Conservation (phyloP, 2,888 invertebrate genomes). For the Cheiracanthium punctorium region DNA sequence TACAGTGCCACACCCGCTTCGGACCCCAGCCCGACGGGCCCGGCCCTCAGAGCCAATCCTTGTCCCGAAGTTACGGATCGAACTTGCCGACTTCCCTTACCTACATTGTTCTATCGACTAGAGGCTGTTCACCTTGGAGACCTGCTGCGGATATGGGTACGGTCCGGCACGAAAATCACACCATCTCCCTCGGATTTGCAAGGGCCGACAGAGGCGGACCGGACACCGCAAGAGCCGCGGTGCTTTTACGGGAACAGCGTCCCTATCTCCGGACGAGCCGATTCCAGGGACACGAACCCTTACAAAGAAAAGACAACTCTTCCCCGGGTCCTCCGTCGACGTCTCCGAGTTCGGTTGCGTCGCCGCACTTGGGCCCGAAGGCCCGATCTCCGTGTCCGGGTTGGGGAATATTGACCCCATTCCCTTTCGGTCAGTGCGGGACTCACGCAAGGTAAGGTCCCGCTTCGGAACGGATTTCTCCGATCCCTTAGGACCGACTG, state of each 20-base stretch:
- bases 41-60: constrained; percentile 85
- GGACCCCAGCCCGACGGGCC: constrained; percentile 80
- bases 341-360: constrained; percentile 76
- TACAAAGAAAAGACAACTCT: constrained; percentile 78
- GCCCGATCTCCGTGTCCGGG: constrained; percentile 74
- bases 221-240: constrained; percentile 76
- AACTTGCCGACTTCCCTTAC: constrained; percentile 84
- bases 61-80: constrained; percentile 80
- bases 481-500: constrained; percentile 76
- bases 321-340: constrained; percentile 75
- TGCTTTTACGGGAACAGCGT: constrained; percentile 75
- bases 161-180: constrained; percentile 70
- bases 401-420: constrained; percentile 23
- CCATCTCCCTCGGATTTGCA: constrained; percentile 75
- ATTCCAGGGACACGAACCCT: constrained; percentile 77
- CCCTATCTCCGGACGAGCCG: constrained; percentile 77
- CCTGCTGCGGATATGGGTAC: constrained; percentile 83
- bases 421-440: background rate
- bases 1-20: constrained; percentile 76
- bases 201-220: constrained; percentile 73
- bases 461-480: constrained; percentile 73
- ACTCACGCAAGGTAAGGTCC: too few relatives aligned
- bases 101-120: constrained; percentile 83
- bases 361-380: constrained; percentile 73
- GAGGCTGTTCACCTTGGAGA: constrained; percentile 85